Percentiles rank a stretch among this genome's conserved stretches.
Evolutionary conservation across 35 echinoderm and acorn worm species (phyloP).

Genomic region (Heliocidaris tuberculata): DNA sequence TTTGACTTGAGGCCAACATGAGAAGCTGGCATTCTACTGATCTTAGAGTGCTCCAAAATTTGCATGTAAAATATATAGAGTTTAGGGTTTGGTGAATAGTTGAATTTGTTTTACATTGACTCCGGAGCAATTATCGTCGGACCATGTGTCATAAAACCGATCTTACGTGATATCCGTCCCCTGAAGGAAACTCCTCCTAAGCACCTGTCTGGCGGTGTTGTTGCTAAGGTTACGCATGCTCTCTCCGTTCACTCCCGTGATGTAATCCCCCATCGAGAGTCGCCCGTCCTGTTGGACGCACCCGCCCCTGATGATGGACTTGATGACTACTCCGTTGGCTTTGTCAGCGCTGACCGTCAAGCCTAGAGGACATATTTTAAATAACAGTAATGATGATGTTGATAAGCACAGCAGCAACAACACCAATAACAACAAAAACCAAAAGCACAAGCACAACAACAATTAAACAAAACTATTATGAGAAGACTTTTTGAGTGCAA

Average conservation of each 20-base stretch:
- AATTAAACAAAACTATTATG: background rate
- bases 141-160: background rate
- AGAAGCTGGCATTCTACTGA: too few species aligned
- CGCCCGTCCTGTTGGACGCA: conserved; percentile 80
- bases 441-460: background rate
- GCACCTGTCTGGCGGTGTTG: conserved; percentile 51
- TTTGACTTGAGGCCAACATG: too few species aligned
- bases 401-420: background rate
- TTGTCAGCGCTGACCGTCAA: conserved; percentile 80
- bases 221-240: conserved; percentile 81
- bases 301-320: conserved; percentile 84
- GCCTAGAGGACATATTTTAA: conserved; percentile 37
- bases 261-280: conserved; percentile 80
- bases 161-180: conserved; percentile 80
- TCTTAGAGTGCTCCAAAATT: too few species aligned
- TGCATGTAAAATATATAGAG: too few species aligned
- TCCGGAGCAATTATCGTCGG: too few species aligned
- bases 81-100: too few species aligned
- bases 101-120: too few species aligned
- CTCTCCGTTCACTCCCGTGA: conserved; percentile 86
- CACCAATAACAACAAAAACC: background rate
- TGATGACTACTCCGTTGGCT: conserved; percentile 84
- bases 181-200: conserved; percentile 73
- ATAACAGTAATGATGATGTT: background rate
- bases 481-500: too few species aligned